These are phyloP conservation scores for Anguilla obscura DNA, from an alignment of 2,797 vertebrate species.

Conservation along the genomic window DNA sequence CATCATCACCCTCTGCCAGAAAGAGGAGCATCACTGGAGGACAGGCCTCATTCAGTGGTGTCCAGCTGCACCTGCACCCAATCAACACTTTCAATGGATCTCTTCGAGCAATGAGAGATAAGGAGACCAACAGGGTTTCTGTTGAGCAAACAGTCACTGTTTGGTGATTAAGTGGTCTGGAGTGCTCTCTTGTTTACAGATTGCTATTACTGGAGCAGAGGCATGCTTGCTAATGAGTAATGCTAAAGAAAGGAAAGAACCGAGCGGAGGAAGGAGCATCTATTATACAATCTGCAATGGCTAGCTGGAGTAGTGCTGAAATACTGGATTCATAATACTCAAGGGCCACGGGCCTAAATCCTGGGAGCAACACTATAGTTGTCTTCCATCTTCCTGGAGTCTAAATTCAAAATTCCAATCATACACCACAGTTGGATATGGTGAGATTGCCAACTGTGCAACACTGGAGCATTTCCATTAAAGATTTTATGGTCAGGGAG, in stretches of 20 bases:
- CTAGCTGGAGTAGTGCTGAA: neutral
- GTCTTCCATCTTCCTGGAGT: neutral
- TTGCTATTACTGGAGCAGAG: slow-evolving; percentile 39
- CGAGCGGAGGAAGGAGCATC: neutral
- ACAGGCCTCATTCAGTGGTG: neutral
- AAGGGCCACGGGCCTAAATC: neutral
- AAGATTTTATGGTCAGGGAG: neutral
- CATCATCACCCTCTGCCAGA: neutral
- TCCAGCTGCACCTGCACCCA: neutral
- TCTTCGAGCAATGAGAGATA: neutral
- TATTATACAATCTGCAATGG: neutral
- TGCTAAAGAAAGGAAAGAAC: neutral
- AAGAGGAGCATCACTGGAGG: neutral
- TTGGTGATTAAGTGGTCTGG: slow-evolving; percentile 45
- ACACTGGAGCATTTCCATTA: neutral
- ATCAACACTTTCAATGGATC: neutral
- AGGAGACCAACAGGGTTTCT: slow-evolving; percentile 4
- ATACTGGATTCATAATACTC: neutral
- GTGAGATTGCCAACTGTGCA: neutral
- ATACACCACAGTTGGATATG: neutral
- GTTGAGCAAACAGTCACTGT: slow-evolving; percentile 19
- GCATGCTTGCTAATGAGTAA: slow-evolving; percentile 51
- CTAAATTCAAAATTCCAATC: neutral
- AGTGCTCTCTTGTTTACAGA: slow-evolving; percentile 51
- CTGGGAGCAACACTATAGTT: neutral